Base-by-base conservation (phyloP, 2,888 invertebrate genomes). In the Dyspetes luteomarginatus region DNA sequence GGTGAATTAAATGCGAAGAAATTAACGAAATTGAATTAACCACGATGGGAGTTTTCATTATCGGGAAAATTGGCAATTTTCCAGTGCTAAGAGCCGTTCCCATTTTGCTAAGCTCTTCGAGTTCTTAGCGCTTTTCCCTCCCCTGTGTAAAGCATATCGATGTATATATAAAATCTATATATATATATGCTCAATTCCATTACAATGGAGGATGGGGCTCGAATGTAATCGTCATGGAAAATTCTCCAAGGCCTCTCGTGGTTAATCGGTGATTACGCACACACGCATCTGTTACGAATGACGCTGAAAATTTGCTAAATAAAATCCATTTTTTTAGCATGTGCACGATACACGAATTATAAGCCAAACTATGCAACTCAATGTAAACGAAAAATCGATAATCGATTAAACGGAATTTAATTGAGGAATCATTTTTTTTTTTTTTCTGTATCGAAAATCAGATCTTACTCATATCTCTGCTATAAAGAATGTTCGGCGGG, bases 31-130 rank as follows among this genome's bases (percentile, higher is more conserved):
- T 90, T 89, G 89, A 90, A 91, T 90, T 90, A 90, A 86, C 88
- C 88, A 83, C 88, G 84, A 87, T 86, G 88, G 87, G 87, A 89
- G 87, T 90, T 91, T 91, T 91, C 89, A 89, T 91, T 91, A 91
- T 91, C 90, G 89, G 86, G 89, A 90, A 90, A 91, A 90, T 91
- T 88, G 89, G 86, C 90, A 90, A 91, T 90, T 90, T 90, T 90
- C 90, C 90, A 89, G 88, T 86, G 88, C 88, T 89, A 88, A 89
- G 86, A 87, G 88, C 84, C 81, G 82, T 83, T 64, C 52, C 58
- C 73, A 43, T 15, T 45, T 24, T n/a, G n/a, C 68, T 48, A 52
- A 84, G 78, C 77, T 87, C 86, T 85, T 84, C 78, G 83, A 82
- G 82, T 82, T 79, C 82, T 78, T 78, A 71, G 65, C 65, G 67